A percentile compares a stretch with the other conserved stretches of the same genome.
phyloP scores from a whole-genome alignment of 2,797 vertebrate genomes.

The Clarias pachynema region DNA sequence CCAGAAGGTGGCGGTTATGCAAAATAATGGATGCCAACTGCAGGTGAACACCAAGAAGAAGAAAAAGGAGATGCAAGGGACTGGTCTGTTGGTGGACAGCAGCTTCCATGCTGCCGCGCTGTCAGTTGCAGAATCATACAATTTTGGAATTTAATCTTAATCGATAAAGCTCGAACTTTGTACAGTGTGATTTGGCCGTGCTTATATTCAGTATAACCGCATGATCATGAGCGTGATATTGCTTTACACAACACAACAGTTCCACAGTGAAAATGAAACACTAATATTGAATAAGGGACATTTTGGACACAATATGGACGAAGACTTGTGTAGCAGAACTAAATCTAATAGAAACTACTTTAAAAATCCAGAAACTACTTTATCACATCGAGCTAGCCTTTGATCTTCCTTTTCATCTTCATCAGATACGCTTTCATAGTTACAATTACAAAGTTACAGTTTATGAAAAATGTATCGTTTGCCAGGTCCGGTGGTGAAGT shows the following conservation, averaged over 20 bases:
- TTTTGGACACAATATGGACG: neutral
- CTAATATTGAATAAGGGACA: neutral
- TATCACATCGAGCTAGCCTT: no score
- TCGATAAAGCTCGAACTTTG: neutral
- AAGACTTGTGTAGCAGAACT: neutral
- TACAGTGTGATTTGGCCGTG: no score
- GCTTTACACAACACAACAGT: neutral
- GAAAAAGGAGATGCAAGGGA: no score
- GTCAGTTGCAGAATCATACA: no score
- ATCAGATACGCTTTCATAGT: neutral
- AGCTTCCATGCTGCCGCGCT: neutral
- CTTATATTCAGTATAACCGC: neutral
- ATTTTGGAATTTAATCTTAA: neutral
- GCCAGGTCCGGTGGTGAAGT: neutral
- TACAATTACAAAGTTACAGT: neutral
- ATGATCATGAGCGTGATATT: neutral
- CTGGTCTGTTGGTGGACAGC: neutral
- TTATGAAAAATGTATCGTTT: neutral
- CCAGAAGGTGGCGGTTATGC: no score
- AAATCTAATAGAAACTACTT: neutral
- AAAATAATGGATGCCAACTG: no score
- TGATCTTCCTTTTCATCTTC: neutral
- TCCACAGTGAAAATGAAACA: neutral
- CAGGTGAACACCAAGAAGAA: no score
- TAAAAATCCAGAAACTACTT: no score